Evolutionary conservation across 2,797 vertebrate species (phyloP), one percentile per base, ranked within the genome.

Genomic region (Sebastes steindachneri): DNA sequence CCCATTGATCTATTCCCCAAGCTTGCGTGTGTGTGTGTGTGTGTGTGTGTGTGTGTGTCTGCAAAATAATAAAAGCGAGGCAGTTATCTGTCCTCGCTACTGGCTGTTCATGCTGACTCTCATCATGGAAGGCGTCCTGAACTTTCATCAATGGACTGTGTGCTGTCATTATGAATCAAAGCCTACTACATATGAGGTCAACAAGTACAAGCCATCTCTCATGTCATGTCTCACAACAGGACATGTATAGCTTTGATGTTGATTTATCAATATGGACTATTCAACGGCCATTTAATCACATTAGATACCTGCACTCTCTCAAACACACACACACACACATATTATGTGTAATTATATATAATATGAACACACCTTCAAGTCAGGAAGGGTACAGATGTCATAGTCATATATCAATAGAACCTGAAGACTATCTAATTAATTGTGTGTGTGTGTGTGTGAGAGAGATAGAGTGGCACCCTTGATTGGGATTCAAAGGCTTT

Each of bases 1-100:
- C 68, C 54, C 54, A 62, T 65, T 80, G 77, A 88, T 88, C 83
- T 80, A 73, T 85, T 81, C 66, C 57, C 15, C 19, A 41, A 68
- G 57, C 77, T 41, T 41, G 10, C 9, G 29, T 29, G 28, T 29
- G 28, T 28, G 28, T 28, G 26, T 28, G 28, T 28, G 26, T 26
- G 26, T 68, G 55, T 45, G 8, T 65, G 21, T 41, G 31, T 45
- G 35, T 70, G 35, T 58, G 41, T 60, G 35, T 68, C 21, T 25
- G 29, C 19, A 60, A 67, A 76, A 59, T 72, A 53, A 76, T 45
- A 60, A 57, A 82, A 64, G 21, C 12, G 4, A 26, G 48, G 64
- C 59, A 53, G 68, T 75, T 60, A 70, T 83, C 35, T 66, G 58
- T 82, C 23, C 66, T 26, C 9, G 3, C 4, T 77, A 71, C 70